phyloP scores from a whole-genome alignment of 2,888 invertebrate species.

The Strigamia maritima region DNA sequence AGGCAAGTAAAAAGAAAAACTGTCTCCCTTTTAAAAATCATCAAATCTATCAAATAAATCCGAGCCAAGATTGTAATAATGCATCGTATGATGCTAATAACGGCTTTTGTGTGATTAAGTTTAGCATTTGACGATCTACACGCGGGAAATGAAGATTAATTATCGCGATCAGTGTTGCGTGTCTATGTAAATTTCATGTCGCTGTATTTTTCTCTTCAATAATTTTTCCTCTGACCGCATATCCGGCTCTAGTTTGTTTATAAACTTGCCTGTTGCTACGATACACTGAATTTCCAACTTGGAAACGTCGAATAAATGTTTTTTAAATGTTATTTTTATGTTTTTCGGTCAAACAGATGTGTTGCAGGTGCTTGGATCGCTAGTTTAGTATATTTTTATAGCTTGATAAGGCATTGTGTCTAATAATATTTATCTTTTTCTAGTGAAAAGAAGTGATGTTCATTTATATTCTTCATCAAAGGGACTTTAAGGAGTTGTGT shows the following conservation, averaged over 20 bases:
- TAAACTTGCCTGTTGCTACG: constrained; percentile 20
- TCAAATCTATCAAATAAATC: too few relatives aligned
- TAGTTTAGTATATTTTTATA: neutral
- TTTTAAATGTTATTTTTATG: neutral
- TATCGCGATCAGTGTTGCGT: neutral
- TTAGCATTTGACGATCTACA: too few relatives aligned
- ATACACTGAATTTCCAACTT: neutral
- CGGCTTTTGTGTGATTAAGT: too few relatives aligned
- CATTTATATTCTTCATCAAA: too few relatives aligned
- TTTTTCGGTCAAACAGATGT: neutral
- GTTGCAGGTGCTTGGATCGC: neutral
- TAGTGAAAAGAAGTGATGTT: too few relatives aligned
- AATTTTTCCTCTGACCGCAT: neutral
- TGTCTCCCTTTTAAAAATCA: too few relatives aligned
- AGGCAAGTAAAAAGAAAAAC: too few relatives aligned
- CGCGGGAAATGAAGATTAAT: neutral
- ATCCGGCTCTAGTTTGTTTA: neutral
- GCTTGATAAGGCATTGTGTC: neutral
- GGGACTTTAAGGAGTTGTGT: too few relatives aligned
- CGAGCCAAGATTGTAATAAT: too few relatives aligned
- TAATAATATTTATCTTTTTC: neutral
- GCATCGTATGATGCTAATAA: too few relatives aligned
- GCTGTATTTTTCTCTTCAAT: neutral
- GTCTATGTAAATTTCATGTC: neutral
- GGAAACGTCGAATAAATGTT: neutral